These are phyloP conservation scores for Tinamus major DNA, from an alignment of 2,797 vertebrate genomes.

Conservation along the genomic window DNA sequence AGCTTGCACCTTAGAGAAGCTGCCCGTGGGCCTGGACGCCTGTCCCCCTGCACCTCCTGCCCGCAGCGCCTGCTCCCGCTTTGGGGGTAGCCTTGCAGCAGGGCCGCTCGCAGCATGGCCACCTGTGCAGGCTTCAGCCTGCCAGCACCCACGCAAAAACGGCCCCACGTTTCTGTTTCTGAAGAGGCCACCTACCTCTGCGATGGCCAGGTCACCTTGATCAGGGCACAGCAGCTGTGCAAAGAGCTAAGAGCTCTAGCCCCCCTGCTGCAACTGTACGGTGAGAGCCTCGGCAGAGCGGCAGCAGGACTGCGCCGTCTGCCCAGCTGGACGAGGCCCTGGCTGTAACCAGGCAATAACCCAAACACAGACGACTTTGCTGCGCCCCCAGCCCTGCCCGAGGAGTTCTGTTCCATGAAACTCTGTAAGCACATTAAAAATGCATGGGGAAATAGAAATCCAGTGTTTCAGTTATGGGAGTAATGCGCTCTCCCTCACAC, in stretches of 20 bases:
- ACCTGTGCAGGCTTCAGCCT: too few relatives aligned
- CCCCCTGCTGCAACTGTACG: fast-evolving
- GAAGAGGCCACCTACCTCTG: background rate
- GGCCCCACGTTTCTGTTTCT: fast-evolving
- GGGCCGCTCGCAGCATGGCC: fast-evolving
- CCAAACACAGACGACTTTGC: background rate
- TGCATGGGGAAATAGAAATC: background rate
- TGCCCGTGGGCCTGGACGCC: background rate
- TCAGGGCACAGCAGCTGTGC: fast-evolving
- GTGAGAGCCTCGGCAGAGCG: background rate
- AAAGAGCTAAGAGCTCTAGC: background rate
- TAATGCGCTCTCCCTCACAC: background rate
- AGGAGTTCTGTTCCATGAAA: background rate
- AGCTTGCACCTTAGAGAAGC: background rate
- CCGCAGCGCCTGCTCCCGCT: fast-evolving
- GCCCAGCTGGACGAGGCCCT: background rate
- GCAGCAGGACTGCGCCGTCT: fast-evolving
- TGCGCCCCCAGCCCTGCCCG: background rate
- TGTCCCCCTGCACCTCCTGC: background rate
- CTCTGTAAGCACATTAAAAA: conserved; percentile 14
- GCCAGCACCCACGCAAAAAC: background rate
- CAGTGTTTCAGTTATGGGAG: background rate
- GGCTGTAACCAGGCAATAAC: background rate
- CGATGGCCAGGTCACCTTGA: background rate
- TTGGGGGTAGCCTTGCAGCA: background rate